These are phyloP conservation scores for Autographa pulchrina DNA, from an alignment of 2,888 invertebrate species.

Conservation along the genomic window DNA sequence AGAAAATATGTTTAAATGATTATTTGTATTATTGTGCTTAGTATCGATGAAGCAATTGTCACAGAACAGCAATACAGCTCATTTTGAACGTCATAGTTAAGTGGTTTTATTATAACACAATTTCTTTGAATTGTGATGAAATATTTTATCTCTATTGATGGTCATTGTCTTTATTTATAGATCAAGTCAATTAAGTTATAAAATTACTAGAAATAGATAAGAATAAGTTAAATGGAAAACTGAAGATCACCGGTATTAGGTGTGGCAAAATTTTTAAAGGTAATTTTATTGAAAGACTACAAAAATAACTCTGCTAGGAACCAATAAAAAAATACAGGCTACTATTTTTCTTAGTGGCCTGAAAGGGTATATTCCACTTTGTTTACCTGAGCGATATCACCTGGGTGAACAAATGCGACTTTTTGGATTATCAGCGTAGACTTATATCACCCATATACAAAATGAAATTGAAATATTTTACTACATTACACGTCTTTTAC, in stretches of 20 bases:
- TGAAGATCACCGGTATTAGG: neutral
- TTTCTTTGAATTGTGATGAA: conserved; percentile 24
- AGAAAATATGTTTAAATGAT: neutral
- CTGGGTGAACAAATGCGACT: no score
- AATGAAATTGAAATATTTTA: no score
- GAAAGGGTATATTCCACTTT: no score
- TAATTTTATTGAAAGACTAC: neutral
- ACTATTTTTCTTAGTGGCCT: no score
- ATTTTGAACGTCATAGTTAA: neutral
- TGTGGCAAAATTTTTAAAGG: conserved; percentile 13
- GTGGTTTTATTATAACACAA: neutral
- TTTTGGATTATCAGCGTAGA: no score
- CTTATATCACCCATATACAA: no score
- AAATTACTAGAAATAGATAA: conserved; percentile 7
- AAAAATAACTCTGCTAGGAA: neutral
- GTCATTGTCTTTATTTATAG: conserved; percentile 29
- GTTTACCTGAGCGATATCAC: no score
- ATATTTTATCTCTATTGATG: conserved; percentile 27
- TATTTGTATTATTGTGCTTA: neutral
- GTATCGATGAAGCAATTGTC: no score
- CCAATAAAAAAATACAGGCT: no score
- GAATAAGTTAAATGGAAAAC: neutral
- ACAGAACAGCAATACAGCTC: no score
- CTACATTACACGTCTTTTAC: no score
- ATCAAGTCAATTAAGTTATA: conserved; percentile 23